A percentile compares a stretch with the other conserved stretches of the same genome.
Evolutionary conservation across 2,113 vertebrate genomes (phyloP).

Genomic region (Erpornis zantholeuca): DNA sequence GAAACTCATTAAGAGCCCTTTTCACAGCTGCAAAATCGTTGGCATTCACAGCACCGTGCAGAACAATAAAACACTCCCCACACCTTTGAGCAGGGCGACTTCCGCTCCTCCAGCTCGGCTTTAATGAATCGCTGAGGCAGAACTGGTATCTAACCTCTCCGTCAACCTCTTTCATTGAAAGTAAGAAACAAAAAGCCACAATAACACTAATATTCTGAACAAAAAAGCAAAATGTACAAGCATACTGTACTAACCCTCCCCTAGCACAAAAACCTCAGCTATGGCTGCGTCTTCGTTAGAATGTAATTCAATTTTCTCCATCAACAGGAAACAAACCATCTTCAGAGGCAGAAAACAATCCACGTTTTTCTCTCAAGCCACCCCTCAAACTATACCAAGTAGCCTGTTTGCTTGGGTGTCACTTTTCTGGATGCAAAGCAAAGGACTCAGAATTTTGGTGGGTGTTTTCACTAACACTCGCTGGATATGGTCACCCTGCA

Average conservation of each 20-base stretch:
- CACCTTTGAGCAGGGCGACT: slow-evolving; percentile 50
- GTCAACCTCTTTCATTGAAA: slow-evolving; percentile 41
- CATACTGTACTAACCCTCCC: background rate
- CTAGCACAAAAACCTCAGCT: background rate
- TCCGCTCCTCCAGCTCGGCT: slow-evolving; percentile 16
- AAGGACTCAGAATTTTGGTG: background rate
- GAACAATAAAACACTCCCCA: slow-evolving; percentile 60
- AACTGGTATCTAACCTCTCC: slow-evolving; percentile 22
- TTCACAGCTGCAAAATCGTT: slow-evolving; percentile 59
- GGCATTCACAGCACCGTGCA: slow-evolving; percentile 55
- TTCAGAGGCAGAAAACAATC: background rate
- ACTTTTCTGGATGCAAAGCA: background rate
- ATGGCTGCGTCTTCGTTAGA: background rate
- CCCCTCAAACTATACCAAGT: background rate
- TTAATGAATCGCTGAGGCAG: slow-evolving; percentile 61
- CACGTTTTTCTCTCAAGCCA: background rate
- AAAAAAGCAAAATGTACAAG: background rate
- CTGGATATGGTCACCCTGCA: background rate
- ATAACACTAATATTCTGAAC: background rate
- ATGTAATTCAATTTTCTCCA: slow-evolving; percentile 33
- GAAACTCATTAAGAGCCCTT: slow-evolving; percentile 76
- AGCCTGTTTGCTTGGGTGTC: background rate
- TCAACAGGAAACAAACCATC: background rate
- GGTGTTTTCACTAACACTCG: background rate
- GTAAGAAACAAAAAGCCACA: slow-evolving; percentile 49